Percentiles rank a stretch among this genome's conserved stretches.
Evolutionary conservation across 2,113 vertebrate genomes (phyloP).

Genomic region (Petrocephalus microphthalmus): DNA sequence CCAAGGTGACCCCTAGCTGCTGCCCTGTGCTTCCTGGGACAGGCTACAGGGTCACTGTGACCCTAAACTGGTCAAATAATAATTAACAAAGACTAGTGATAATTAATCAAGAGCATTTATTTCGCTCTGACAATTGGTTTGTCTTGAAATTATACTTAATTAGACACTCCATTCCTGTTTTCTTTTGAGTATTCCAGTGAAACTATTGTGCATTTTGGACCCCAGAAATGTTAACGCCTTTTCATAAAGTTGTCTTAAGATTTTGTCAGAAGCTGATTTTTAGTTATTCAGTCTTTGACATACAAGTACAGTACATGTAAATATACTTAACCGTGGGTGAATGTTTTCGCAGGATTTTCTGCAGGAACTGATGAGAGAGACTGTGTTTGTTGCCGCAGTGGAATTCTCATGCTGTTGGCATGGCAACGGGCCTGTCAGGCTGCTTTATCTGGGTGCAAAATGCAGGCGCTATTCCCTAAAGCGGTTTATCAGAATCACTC

Average conservation of each 20-base stretch:
- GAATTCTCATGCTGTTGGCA: slow-evolving; percentile 57
- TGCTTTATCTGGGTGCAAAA: slow-evolving; percentile 59
- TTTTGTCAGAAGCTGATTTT: slow-evolving; percentile 50
- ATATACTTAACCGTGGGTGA: slow-evolving; percentile 49
- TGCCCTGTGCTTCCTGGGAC: neutral
- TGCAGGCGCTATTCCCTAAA: slow-evolving; percentile 68
- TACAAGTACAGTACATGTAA: slow-evolving; percentile 56
- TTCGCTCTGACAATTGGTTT: neutral
- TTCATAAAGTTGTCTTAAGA: neutral
- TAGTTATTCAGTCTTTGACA: slow-evolving; percentile 46
- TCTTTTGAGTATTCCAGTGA: neutral
- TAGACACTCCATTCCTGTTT: neutral
- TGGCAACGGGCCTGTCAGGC: slow-evolving; percentile 66
- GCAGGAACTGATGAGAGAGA: slow-evolving; percentile 50
- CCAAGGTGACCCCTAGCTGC: neutral
- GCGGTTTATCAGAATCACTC: slow-evolving; percentile 55
- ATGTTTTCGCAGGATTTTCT: slow-evolving; percentile 47
- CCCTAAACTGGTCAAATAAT: neutral
- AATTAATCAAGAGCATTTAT: neutral
- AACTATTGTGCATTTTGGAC: neutral
- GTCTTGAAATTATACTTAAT: neutral
- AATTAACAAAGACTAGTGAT: neutral
- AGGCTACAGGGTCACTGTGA: neutral
- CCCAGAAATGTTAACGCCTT: neutral
- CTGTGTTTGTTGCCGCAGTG: slow-evolving; percentile 34